phyloP scores from a whole-genome alignment of 2,797 vertebrate genomes.

The Scleropages formosus region DNA sequence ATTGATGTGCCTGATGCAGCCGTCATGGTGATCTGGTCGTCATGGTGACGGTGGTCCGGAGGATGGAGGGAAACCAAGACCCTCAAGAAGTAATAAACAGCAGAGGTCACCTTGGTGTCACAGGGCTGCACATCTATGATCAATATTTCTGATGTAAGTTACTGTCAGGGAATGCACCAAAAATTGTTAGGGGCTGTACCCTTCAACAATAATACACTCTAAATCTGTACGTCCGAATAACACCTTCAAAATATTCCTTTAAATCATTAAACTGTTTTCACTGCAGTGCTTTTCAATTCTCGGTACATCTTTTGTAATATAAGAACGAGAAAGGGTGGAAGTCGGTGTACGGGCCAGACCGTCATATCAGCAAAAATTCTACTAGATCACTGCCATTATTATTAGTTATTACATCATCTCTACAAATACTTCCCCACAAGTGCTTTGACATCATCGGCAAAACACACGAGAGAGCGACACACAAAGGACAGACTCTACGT shows the following conservation, averaged over 20 bases:
- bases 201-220: background rate
- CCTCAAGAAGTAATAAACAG: background rate
- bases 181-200: background rate
- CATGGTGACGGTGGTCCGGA: constrained; percentile 18
- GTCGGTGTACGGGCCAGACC: no score
- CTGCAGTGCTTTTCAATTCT: no score
- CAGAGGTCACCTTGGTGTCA: constrained; percentile 21
- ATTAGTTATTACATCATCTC: no score
- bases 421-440: no score
- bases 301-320: no score
- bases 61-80: background rate
- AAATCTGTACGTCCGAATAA: constrained; percentile 3
- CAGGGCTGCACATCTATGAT: background rate
- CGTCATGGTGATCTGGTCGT: constrained; percentile 12
- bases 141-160: background rate
- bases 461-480: no score
- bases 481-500: no score
- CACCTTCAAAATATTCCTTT: background rate
- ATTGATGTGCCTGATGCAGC: background rate
- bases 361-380: no score
- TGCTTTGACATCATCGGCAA: no score
- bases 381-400: no score
- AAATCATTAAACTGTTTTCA: no score
- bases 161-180: background rate
- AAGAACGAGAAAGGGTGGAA: no score